Evolutionary conservation across 2,888 invertebrate species (phyloP).

Genomic region (Ferdinandea cuprea): DNA sequence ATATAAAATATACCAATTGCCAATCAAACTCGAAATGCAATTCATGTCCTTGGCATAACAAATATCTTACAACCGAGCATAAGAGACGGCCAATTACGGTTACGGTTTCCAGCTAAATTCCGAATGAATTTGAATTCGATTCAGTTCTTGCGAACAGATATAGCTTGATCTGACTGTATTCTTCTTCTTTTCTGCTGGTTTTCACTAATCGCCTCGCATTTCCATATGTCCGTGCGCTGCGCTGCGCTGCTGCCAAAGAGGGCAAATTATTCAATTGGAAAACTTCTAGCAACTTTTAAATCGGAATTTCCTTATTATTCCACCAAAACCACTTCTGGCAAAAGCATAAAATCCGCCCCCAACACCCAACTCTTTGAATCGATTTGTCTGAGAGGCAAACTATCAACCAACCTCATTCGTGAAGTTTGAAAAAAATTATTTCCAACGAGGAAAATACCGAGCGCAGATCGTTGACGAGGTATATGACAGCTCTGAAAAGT

Average conservation of each 20-base stretch:
- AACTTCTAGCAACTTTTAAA: conserved; percentile 59
- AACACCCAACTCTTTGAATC: conserved; percentile 14
- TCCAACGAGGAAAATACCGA: conserved; percentile 31
- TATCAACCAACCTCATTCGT: conserved; percentile 2
- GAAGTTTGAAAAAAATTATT: background rate
- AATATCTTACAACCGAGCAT: conserved; percentile 10
- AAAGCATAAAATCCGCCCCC: background rate
- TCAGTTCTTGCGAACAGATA: background rate
- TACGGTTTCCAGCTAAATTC: background rate
- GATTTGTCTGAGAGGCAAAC: conserved; percentile 31
- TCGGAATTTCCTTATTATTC: conserved; percentile 30
- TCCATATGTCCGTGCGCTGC: conserved; percentile 42
- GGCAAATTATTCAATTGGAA: conserved; percentile 56
- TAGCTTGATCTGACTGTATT: background rate
- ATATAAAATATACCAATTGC: background rate
- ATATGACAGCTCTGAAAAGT: conserved; percentile 52
- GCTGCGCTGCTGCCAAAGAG: conserved; percentile 11
- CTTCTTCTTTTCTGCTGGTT: background rate
- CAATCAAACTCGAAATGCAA: conserved; percentile 7
- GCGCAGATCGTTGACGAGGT: conserved; percentile 49
- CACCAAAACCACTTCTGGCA: background rate
- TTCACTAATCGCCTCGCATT: conserved; percentile 45
- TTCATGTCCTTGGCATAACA: background rate
- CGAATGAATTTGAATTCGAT: conserved; percentile 1
- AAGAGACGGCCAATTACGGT: conserved; percentile 28